Conservation (phyloP, 2,888 invertebrate species). For the Drosophila borborema region DNA sequence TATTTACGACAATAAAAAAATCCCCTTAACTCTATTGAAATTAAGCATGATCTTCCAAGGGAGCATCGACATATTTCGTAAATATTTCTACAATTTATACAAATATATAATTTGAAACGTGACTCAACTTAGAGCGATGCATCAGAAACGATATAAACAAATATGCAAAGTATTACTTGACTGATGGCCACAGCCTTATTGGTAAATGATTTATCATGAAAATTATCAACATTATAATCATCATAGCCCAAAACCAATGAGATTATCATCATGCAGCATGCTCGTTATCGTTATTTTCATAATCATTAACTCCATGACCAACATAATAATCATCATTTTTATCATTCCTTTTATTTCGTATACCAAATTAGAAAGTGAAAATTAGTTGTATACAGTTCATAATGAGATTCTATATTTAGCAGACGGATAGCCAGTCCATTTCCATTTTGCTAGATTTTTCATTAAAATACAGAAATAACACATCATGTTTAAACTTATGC, state of each 20-base stretch:
- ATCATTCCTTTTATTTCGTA: too few relatives aligned
- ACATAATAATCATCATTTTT: too few relatives aligned
- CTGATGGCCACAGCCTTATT: too few relatives aligned
- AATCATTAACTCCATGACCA: too few relatives aligned
- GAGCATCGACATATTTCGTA: background rate
- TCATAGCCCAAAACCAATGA: too few relatives aligned
- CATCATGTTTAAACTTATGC: conserved; percentile 10
- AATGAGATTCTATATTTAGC: too few relatives aligned
- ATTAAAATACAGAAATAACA: background rate
- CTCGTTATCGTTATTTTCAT: background rate
- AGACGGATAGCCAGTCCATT: background rate
- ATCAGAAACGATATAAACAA: background rate
- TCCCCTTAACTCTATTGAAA: background rate
- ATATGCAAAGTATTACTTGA: background rate
- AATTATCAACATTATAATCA: too few relatives aligned
- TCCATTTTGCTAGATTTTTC: background rate
- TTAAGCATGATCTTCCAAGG: background rate
- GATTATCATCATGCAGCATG: background rate
- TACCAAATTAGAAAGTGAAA: too few relatives aligned
- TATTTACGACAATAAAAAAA: background rate
- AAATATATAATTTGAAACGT: conserved; percentile 2
- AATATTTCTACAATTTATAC: background rate
- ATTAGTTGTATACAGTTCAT: too few relatives aligned
- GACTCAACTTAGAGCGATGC: background rate
- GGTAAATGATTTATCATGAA: too few relatives aligned